Evolutionary conservation across 2,113 vertebrate genomes (phyloP).

Genomic region (Hemiscyllium ocellatum): DNA sequence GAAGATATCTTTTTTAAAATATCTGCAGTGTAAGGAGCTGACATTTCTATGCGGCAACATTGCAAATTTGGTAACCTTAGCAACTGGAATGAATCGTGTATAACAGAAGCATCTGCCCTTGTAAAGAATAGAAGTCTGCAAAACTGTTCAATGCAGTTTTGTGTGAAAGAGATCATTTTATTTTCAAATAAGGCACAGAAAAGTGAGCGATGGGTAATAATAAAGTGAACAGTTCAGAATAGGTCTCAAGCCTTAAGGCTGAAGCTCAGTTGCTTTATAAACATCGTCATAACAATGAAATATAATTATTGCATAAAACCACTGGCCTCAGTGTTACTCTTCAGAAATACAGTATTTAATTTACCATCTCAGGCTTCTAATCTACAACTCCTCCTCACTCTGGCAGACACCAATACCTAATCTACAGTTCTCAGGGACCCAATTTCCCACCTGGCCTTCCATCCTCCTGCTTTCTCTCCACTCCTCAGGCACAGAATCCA

Average conservation of each 20-base stretch:
- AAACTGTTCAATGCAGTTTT: neutral
- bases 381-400: neutral
- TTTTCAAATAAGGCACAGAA: neutral
- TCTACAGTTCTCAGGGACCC: neutral
- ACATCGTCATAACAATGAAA: neutral
- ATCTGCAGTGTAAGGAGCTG: neutral
- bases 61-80: slow-evolving; percentile 29
- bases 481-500: neutral
- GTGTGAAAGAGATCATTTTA: neutral
- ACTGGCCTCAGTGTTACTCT: neutral
- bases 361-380: neutral
- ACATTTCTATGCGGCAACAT: neutral
- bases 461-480: neutral
- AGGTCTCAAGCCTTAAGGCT: neutral
- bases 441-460: neutral
- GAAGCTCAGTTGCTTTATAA: neutral
- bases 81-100: neutral
- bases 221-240: neutral
- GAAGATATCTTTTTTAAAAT: slow-evolving; percentile 11
- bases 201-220: neutral
- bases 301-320: neutral
- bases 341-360: neutral
- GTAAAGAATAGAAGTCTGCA: neutral
- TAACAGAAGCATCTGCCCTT: neutral
- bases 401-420: neutral